Evolutionary conservation across 30 jellyfish, hydroid and myxozoan genomes (phyloP).

Genomic region (Nemopilema nomurai): DNA sequence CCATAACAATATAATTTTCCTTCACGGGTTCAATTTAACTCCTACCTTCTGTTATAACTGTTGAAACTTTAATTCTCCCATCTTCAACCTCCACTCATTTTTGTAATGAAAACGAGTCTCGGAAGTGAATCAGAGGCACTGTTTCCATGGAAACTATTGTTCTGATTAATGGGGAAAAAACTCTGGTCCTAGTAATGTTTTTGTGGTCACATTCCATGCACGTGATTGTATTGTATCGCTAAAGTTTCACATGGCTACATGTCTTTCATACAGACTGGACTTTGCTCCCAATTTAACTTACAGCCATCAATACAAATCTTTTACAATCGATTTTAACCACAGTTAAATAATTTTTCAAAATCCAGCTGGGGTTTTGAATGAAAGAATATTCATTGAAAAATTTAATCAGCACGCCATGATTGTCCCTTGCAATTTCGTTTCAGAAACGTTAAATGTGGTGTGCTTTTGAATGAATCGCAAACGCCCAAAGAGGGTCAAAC

Average conservation of each 20-base stretch:
- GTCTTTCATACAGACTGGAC: too few relatives aligned
- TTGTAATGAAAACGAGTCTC: not conserved
- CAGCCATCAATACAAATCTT: not conserved
- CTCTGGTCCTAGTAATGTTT: not conserved
- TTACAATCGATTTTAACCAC: not conserved
- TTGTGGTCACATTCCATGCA: not conserved
- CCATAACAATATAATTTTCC: not conserved
- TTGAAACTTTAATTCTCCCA: not conserved
- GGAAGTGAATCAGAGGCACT: constrained; percentile 27
- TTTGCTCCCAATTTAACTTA: not conserved
- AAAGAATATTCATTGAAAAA: not conserved
- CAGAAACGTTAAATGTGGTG: not conserved
- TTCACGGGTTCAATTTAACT: not conserved
- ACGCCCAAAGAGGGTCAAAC: too few relatives aligned
- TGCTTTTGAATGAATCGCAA: too few relatives aligned
- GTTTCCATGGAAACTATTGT: constrained; percentile 46
- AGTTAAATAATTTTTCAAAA: not conserved
- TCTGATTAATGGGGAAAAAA: constrained; percentile 24
- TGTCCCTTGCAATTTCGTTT: not conserved
- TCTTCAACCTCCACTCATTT: not conserved
- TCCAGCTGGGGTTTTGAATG: not conserved
- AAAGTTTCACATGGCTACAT: not conserved
- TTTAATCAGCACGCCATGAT: not conserved
- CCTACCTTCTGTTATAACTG: not conserved
- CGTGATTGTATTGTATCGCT: not conserved